A percentile compares a stretch with the other conserved stretches of the same genome.
Conservation (phyloP, 2,797 vertebrate species). For the Eulemur rubriventer region DNA sequence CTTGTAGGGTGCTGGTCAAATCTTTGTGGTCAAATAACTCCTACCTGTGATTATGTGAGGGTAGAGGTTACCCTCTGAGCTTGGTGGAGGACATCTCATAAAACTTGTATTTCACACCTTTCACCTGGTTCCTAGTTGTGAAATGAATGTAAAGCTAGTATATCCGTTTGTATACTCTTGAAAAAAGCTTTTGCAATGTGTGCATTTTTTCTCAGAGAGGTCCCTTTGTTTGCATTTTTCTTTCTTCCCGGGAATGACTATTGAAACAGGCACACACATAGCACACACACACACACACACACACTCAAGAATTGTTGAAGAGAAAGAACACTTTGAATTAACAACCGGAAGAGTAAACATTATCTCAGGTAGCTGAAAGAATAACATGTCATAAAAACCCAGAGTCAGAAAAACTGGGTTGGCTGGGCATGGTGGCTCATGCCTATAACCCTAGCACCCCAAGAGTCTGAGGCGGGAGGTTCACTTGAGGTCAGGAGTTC, state of each 20-base stretch:
- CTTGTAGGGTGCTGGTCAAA: neutral
- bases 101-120: neutral
- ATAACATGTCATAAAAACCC: neutral
- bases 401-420: constrained; percentile 30
- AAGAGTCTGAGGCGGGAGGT: too few species aligned
- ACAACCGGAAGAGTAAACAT: neutral
- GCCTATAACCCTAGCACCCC: too few species aligned
- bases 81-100: neutral
- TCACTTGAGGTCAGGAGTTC: too few species aligned
- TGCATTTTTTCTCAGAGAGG: neutral
- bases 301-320: neutral
- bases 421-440: too few species aligned
- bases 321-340: neutral
- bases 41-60: neutral
- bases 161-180: neutral
- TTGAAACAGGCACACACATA: neutral
- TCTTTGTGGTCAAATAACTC: neutral
- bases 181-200: neutral
- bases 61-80: neutral
- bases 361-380: neutral
- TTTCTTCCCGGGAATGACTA: neutral
- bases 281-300: too few species aligned
- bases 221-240: constrained; percentile 13
- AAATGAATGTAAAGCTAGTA: neutral
- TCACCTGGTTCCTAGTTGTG: neutral